Conservation (phyloP, 2,113 vertebrate genomes). For the Malurus cyaneus region DNA sequence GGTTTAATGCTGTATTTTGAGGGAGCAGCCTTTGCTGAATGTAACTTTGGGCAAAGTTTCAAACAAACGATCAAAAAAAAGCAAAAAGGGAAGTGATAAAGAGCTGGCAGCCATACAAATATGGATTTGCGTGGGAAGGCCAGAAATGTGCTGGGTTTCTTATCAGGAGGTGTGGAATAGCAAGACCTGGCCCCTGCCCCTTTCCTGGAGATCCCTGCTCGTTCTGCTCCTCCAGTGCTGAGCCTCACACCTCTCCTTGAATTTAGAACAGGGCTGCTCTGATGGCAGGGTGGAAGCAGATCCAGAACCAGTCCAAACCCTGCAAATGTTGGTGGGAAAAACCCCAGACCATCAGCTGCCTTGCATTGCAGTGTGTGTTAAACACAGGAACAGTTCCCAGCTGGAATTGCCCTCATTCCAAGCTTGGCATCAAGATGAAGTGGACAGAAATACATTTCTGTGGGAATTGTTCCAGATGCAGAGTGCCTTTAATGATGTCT, state of each 20-base stretch:
- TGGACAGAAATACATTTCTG: background rate
- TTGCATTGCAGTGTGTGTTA: accelerated
- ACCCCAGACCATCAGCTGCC: background rate
- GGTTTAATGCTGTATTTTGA: background rate
- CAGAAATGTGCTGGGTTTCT: background rate
- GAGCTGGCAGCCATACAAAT: background rate
- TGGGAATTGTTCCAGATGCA: background rate
- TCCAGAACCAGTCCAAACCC: background rate
- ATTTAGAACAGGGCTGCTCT: background rate
- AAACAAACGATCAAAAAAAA: background rate
- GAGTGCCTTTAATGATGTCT: background rate
- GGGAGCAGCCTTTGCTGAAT: background rate
- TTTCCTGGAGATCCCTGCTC: background rate
- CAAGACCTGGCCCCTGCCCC: background rate
- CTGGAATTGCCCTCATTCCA: background rate
- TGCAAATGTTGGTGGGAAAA: accelerated
- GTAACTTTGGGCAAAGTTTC: background rate
- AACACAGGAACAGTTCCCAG: background rate
- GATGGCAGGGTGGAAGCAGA: background rate
- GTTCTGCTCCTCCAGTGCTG: background rate
- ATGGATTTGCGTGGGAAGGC: constrained; percentile 21
- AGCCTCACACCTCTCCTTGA: background rate
- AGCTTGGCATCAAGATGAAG: background rate
- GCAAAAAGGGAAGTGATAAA: background rate
- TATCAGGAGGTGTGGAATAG: accelerated